phyloP scores from a whole-genome alignment of 2,113 vertebrate genomes.

The Eurystomus gularis region DNA sequence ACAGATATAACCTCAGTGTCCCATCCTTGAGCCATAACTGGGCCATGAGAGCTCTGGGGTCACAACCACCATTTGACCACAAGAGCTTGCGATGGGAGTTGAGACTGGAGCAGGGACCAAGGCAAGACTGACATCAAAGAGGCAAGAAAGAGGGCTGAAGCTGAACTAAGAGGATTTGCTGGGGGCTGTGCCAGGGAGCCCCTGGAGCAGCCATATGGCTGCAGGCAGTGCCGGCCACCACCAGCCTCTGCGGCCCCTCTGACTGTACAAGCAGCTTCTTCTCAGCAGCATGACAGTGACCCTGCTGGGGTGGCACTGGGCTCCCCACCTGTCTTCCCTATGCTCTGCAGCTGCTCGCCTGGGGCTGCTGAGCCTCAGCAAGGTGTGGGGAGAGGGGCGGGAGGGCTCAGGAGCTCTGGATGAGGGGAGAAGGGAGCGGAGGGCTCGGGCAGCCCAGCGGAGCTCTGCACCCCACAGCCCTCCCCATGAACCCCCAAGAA shows the following conservation, averaged over 20 bases:
- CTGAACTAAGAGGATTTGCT: slow-evolving; percentile 66
- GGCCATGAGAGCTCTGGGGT: fast-evolving
- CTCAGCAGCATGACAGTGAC: not conserved
- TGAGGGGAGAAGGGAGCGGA: not conserved
- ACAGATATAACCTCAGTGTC: fast-evolving
- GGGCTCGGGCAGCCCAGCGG: not conserved
- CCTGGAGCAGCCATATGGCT: slow-evolving; percentile 30
- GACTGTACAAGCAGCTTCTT: not conserved
- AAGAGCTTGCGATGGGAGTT: not conserved
- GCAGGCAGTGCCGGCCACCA: not conserved
- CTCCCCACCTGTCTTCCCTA: not conserved
- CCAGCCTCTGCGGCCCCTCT: not conserved
- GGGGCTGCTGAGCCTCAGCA: fast-evolving
- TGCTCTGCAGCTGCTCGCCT: not conserved
- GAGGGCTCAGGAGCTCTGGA: fast-evolving
- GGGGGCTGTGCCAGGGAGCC: slow-evolving; percentile 17
- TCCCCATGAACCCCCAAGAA: fast-evolving
- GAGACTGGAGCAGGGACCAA: not conserved
- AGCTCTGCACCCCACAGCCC: not conserved
- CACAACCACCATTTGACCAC: fast-evolving
- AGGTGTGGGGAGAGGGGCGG: not conserved
- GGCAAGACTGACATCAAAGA: not conserved
- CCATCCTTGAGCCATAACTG: fast-evolving
- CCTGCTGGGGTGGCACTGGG: not conserved
- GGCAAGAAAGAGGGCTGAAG: slow-evolving; percentile 19